These are phyloP conservation scores for Acanthoscelides obtectus DNA, from an alignment of 2,888 invertebrate genomes.

Conservation along the genomic window DNA sequence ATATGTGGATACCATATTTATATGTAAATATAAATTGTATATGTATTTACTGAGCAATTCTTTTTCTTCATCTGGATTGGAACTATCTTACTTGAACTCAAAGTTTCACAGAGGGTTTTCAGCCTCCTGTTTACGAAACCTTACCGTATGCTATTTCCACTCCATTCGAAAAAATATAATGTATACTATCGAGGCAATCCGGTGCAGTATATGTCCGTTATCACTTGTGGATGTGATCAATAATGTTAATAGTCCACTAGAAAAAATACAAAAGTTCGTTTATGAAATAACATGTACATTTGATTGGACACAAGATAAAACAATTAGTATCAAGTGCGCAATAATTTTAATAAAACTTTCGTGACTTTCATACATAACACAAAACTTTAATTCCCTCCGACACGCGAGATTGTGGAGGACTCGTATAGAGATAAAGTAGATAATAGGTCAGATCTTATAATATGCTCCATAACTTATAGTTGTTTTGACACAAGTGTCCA, in stretches of 20 bases:
- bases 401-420: background rate
- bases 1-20: no score
- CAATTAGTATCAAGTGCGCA: background rate
- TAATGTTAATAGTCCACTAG: constrained; percentile 3
- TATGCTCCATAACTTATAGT: background rate
- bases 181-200: no score
- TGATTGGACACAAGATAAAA: background rate
- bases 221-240: no score
- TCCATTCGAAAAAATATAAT: no score
- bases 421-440: background rate
- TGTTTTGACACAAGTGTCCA: background rate
- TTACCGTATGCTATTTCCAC: no score
- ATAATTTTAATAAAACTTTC: background rate
- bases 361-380: background rate
- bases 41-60: no score
- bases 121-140: no score
- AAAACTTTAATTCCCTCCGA: background rate
- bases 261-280: background rate
- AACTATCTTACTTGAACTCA: no score
- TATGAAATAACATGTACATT: background rate
- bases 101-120: no score
- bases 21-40: no score
- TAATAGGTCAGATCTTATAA: background rate
- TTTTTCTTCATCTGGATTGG: no score
- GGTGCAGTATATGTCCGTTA: no score